phyloP scores from a whole-genome alignment of 2,797 vertebrate genomes.

The Siniperca obscura region DNA sequence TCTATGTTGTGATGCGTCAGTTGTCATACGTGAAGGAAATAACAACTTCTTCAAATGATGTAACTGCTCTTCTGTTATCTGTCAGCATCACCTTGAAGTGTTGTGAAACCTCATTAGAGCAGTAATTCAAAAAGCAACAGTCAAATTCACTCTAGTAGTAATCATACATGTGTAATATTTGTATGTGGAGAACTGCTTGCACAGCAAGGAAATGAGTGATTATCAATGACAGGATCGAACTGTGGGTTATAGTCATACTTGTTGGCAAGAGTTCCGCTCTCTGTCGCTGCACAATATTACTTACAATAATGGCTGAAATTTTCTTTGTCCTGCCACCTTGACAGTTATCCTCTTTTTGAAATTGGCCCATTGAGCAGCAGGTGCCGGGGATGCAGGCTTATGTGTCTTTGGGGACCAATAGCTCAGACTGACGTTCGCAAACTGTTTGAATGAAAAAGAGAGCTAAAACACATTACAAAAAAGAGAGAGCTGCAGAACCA shows the following conservation, averaged over 20 bases:
- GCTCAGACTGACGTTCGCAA: slow-evolving; percentile 70
- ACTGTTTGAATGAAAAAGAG: slow-evolving; percentile 68
- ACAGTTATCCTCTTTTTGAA: slow-evolving; percentile 47
- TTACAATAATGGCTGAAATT: slow-evolving; percentile 11
- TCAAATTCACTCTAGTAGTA: neutral
- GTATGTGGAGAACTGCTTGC: neutral
- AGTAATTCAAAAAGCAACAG: slow-evolving; percentile 10
- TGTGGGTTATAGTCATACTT: slow-evolving; percentile 11
- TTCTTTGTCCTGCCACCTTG: slow-evolving; percentile 37
- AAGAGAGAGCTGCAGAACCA: slow-evolving; percentile 74
- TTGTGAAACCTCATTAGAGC: slow-evolving; percentile 25
- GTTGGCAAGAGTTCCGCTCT: neutral
- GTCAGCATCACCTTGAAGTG: slow-evolving; percentile 44
- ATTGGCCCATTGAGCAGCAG: slow-evolving; percentile 53
- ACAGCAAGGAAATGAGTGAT: slow-evolving; percentile 2
- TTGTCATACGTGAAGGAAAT: slow-evolving; percentile 14
- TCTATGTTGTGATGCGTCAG: slow-evolving; percentile 10
- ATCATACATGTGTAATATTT: slow-evolving; percentile 22
- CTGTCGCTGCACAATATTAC: slow-evolving; percentile 22
- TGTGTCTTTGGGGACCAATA: slow-evolving; percentile 74
- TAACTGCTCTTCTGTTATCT: slow-evolving; percentile 37
- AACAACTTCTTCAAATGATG: slow-evolving; percentile 27
- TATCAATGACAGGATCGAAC: slow-evolving; percentile 15
- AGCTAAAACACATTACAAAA: slow-evolving; percentile 73
- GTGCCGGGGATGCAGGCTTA: slow-evolving; percentile 50